phyloP scores from a whole-genome alignment of 2,797 vertebrate species.

The Pseudocheirus occidentalis region DNA sequence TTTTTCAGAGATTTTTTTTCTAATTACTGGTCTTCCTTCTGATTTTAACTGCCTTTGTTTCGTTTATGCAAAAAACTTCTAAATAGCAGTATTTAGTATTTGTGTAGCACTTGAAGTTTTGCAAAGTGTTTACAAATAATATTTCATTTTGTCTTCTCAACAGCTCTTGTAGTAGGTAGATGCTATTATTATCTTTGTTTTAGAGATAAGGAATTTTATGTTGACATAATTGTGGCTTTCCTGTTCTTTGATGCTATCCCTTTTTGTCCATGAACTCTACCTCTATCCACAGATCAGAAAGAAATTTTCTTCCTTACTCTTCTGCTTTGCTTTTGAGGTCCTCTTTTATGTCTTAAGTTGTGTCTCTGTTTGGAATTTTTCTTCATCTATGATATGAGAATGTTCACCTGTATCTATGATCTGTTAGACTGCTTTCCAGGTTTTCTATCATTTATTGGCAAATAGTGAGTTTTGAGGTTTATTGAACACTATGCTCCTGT shows the following conservation, averaged over 20 bases:
- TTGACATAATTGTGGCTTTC: not conserved
- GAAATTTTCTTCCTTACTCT: not conserved
- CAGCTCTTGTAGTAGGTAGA: not conserved
- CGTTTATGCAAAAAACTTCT: not conserved
- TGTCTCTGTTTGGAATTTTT: not conserved
- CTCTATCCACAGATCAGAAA: not conserved
- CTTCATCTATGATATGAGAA: not conserved
- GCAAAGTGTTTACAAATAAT: not conserved
- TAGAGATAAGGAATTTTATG: not conserved
- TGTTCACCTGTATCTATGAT: not conserved
- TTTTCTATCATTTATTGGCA: not conserved
- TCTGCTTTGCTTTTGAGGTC: not conserved
- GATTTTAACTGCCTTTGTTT: not conserved
- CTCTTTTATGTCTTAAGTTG: not conserved
- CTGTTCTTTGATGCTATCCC: not conserved
- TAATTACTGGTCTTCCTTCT: not conserved
- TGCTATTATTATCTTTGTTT: not conserved
- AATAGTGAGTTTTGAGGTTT: not conserved
- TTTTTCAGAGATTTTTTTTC: not conserved
- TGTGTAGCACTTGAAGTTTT: not conserved
- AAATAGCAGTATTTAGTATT: not conserved
- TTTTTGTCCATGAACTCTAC: too few relatives aligned
- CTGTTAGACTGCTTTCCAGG: not conserved
- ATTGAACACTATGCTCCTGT: not conserved
- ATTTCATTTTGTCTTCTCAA: not conserved